Base-by-base conservation (phyloP, 2,888 invertebrate genomes). In the Meteorus cinctellus region DNA sequence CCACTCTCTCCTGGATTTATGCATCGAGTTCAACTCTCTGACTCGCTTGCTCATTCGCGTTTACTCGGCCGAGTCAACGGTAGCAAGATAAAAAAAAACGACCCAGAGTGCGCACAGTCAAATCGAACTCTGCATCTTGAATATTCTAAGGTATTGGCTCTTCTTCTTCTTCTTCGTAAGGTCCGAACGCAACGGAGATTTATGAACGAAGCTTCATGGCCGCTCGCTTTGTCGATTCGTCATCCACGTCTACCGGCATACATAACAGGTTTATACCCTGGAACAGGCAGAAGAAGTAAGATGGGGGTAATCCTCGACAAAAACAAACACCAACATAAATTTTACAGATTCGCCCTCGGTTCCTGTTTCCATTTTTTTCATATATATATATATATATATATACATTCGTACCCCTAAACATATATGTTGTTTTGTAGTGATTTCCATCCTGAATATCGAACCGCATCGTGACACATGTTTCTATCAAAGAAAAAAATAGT, bases 291-390 rank as follows among this genome's bases (percentile, higher is more conserved):
- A 55, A 19, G 55, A 19, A 55, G 19, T 2, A 55, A 55, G 10
- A 55, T 55, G 63, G 51, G 41, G 72, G 76, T 76, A 73, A 76
- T 76, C 76, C 76, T 69, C 68, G 63, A 72, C 72, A 76, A 76
- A 76, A 76, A 76, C 76, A 76, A 76, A 76, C 68, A 76, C 72
- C 63, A 51, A 68, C 76, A 76, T 76, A 76, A 76, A 76, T 76
- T 69, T 69, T 29, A 65, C 55, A 72, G 76, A 76, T 76, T 76
- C 69, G 16, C 69, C 48, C 34, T 59, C 48, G 60, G 41, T 34
- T 51, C 19, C 29, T 14, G 6, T 51, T 65, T 34, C 51, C 55
- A 41, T 65, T 19, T 69, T 69, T 41, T 55, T 31, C 24, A 31
- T 48, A 65, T 65, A 36, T 65, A 6, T 65, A 8, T 14, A 4